Conservation (phyloP, 1,140 invertebrate species). For the Drosophila sproati region DNA sequence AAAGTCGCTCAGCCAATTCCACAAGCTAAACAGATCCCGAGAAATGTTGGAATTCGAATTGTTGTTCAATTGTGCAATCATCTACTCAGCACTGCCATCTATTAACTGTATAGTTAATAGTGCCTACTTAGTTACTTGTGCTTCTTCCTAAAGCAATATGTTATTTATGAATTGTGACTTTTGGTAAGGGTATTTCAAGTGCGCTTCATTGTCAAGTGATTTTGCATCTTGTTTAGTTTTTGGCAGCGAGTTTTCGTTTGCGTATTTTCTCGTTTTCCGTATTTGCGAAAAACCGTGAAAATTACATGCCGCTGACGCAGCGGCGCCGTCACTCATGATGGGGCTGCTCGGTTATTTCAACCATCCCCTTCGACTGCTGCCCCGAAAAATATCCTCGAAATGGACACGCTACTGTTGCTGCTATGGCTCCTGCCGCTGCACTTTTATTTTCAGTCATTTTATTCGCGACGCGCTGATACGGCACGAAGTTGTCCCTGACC, state of each 20-base stretch:
- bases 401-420: constrained; percentile 3
- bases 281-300: constrained; percentile 77
- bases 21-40: not conserved
- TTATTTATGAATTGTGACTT: too few species aligned
- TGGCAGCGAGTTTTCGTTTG: constrained; percentile 54
- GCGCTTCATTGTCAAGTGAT: not conserved
- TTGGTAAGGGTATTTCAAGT: constrained; percentile 1
- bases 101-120: too few species aligned
- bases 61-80: too few species aligned
- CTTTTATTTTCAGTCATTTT: constrained; percentile 59
- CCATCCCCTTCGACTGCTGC: not conserved
- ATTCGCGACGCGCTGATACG: constrained; percentile 54
- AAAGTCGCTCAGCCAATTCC: constrained; percentile 4
- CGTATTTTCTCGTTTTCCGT: constrained; percentile 70
- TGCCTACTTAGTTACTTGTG: too few species aligned
- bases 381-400: not conserved
- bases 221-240: constrained; percentile 39
- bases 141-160: too few species aligned
- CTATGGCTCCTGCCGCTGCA: constrained; percentile 6
- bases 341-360: constrained; percentile 22
- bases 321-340: constrained; percentile 73
- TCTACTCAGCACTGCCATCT: too few species aligned
- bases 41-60: too few species aligned
- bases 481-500: constrained; percentile 79
- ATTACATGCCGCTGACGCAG: constrained; percentile 79